A percentile compares a stretch with the other conserved stretches of the same genome.
Conservation (phyloP, 1,140 invertebrate genomes). For the Odontomachus brunneus region DNA sequence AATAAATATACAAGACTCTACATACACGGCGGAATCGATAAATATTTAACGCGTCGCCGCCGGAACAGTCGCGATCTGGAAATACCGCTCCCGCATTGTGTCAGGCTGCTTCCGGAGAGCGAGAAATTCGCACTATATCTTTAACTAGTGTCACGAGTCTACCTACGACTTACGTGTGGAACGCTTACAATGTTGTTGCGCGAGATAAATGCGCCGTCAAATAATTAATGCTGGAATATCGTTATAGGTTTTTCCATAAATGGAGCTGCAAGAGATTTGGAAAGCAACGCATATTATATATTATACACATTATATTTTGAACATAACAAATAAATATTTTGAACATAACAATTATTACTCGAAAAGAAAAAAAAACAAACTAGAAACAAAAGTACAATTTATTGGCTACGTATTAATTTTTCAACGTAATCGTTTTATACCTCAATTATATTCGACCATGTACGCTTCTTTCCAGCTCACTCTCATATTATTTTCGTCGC, state of each 20-base stretch:
- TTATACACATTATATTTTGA: too few species aligned
- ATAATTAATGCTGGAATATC: not conserved
- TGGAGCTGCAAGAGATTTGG: too few species aligned
- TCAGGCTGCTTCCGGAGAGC: not conserved
- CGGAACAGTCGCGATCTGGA: constrained; percentile 14
- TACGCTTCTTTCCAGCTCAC: too few species aligned
- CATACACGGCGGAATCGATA: constrained; percentile 23
- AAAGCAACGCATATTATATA: too few species aligned
- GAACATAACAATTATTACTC: too few species aligned
- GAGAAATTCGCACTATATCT: not conserved
- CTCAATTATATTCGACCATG: too few species aligned
- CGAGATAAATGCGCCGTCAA: not conserved
- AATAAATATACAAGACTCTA: constrained; percentile 56
- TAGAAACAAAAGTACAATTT: too few species aligned
- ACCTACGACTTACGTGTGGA: not conserved
- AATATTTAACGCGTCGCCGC: constrained; percentile 56
- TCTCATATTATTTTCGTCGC: not conserved
- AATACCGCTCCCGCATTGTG: constrained; percentile 11
- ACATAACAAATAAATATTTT: too few species aligned
- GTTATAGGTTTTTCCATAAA: not conserved
- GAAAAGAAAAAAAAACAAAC: too few species aligned
- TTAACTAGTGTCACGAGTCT: not conserved
- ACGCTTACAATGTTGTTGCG: not conserved
- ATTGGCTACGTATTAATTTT: too few species aligned
- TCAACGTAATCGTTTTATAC: too few species aligned